A percentile compares a stretch with the other conserved stretches of the same genome.
phyloP scores from a whole-genome alignment of 2,113 vertebrate genomes.

The Labeo rohita region DNA sequence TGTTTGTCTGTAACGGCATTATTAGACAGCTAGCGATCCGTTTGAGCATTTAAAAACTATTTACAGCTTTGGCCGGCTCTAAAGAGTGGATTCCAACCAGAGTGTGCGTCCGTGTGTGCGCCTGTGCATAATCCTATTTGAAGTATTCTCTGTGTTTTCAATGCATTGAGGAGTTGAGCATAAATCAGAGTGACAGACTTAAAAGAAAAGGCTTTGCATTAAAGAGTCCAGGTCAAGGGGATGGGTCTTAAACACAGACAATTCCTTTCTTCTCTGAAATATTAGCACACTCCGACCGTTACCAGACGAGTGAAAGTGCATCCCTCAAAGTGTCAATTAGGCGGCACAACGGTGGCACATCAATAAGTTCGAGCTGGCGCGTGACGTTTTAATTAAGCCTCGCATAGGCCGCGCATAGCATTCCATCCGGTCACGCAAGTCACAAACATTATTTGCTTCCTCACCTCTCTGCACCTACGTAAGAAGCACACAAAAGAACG shows the following conservation, averaged over 20 bases:
- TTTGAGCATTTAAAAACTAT: slow-evolving; percentile 26
- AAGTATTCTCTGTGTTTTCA: slow-evolving; percentile 45
- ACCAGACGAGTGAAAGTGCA: slow-evolving; percentile 23
- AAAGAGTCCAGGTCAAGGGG: slow-evolving; percentile 36
- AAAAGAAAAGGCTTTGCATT: slow-evolving; percentile 55
- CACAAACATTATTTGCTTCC: slow-evolving; percentile 9
- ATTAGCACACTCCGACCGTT: slow-evolving; percentile 14
- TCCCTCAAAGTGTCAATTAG: slow-evolving; percentile 33
- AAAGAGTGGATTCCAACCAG: slow-evolving; percentile 18
- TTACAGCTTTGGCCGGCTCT: slow-evolving; percentile 18
- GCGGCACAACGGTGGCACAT: slow-evolving; percentile 2
- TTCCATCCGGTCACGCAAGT: background rate
- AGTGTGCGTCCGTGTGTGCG: slow-evolving; percentile 3
- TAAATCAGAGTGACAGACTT: slow-evolving; percentile 49
- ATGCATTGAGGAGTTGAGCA: slow-evolving; percentile 38
- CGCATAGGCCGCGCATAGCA: background rate
- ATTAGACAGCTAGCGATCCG: background rate
- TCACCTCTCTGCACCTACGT: background rate
- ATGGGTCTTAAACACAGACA: slow-evolving; percentile 38
- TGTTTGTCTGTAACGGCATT: slow-evolving; percentile 2
- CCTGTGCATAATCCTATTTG: slow-evolving; percentile 41
- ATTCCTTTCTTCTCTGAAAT: slow-evolving; percentile 38
- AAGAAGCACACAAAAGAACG: background rate
- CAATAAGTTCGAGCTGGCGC: background rate
- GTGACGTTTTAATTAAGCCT: slow-evolving; percentile 32